Conservation (phyloP, 1,140 invertebrate genomes). For the Cyclargus thomasi region DNA sequence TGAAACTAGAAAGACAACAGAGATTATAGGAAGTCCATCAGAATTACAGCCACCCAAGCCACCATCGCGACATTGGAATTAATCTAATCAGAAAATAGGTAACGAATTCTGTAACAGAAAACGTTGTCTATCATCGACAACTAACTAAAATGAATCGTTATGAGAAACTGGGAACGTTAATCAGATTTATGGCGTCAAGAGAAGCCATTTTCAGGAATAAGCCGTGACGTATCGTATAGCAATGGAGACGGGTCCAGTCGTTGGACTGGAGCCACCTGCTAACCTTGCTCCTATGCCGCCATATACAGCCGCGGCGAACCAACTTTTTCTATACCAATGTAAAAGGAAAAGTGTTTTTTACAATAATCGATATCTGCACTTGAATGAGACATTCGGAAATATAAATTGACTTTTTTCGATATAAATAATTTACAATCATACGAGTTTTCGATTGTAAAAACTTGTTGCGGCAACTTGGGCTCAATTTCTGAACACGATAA, state of each 20-base stretch:
- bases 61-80: no score
- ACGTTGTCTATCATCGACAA: no score
- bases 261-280: slow-evolving; percentile 56
- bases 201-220: no score
- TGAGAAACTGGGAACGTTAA: no score
- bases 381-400: background rate
- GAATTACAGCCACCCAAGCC: no score
- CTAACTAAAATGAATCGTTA: no score
- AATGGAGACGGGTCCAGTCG: slow-evolving; percentile 42
- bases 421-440: background rate
- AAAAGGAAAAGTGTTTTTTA: slow-evolving; percentile 12
- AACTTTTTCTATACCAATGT: background rate
- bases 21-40: no score
- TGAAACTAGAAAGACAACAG: no score
- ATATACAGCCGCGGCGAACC: slow-evolving; percentile 3
- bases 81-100: no score
- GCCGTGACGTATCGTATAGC: slow-evolving; percentile 22
- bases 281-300: slow-evolving; percentile 47
- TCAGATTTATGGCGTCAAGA: no score
- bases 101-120: no score
- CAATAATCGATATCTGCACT: slow-evolving; percentile 6
- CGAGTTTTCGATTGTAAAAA: background rate
- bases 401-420: background rate
- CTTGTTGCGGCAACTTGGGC: background rate
- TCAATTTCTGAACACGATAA: background rate